Evolutionary conservation across 2,888 invertebrate species (phyloP), one percentile per base, ranked within the genome.

Genomic region (Drosophila histrio): DNA sequence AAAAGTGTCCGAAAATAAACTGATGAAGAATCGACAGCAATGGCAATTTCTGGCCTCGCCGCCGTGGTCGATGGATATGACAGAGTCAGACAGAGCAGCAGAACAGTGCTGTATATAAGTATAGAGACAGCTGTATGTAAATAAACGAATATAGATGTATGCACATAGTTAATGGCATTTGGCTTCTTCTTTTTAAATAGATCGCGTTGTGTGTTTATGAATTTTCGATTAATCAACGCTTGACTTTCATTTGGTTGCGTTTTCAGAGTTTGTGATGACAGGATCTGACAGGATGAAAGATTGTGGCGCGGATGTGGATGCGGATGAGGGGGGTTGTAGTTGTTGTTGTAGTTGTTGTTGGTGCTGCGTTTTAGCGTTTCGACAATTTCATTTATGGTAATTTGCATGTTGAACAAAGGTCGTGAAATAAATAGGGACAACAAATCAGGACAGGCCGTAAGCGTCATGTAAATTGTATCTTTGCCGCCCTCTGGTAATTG

Each of bases 381-480:
- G 71, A 70, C 82, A 80, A 82, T 87, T 89, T 90, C 77, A 89
- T 90, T 87, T 87, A 81, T 82, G 78, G 79, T 89, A 90, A 90
- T 90, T 90, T 90, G 89, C 90, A 90, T 90, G 90, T 89, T 89
- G 54, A 78, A 77, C 89, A 85, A 79, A 84, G 86, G 88, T 83
- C 76, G 80, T 87, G 82, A 84, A 84, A 83, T 79, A 79, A 77
- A 76, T 70, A 72, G 79, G 73, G 78, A 87, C 79, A 83, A 78
- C 75, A 84, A 86, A 79, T 79, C 76, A 87, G 88, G 56, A 76
- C 74, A 72, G 67, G 73, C 64, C 75, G 59, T 53, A 62, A 68
- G 72, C 58, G 57, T 66, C 83, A 79, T 79, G 83, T 76, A 80
- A 83, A 79, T 79, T 79, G 72, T 79, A 70, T 73, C 73, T 69